A percentile compares a stretch with the other conserved stretches of the same genome.
Conservation (phyloP, 2,797 vertebrate species). For the Pangasius macronema region DNA sequence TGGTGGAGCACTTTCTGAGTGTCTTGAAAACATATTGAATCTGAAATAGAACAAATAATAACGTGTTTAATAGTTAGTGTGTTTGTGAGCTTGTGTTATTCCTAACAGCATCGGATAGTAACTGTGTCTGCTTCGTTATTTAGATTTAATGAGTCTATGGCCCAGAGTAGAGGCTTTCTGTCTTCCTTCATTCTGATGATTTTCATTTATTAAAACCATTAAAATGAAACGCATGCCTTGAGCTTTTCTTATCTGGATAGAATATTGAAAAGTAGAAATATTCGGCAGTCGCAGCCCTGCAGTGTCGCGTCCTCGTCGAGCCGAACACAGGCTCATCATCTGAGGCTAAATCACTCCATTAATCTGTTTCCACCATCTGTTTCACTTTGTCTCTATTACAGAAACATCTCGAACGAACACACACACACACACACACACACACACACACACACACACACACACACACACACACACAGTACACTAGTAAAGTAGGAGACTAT, state of each 20-base stretch:
- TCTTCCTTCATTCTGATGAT: background rate
- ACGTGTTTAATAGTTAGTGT: background rate
- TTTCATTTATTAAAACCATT: background rate
- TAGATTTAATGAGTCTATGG: background rate
- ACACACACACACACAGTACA: background rate
- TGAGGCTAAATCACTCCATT: background rate
- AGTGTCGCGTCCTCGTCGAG: background rate
- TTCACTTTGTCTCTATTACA: constrained; percentile 30
- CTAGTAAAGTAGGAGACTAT: background rate
- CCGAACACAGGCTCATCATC: constrained; percentile 14
- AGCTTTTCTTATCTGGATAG: background rate
- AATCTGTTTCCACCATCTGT: constrained; percentile 25
- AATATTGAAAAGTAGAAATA: background rate
- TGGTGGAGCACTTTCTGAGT: background rate
- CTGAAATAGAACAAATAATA: background rate
- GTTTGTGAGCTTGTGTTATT: background rate
- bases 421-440: constrained; percentile 28
- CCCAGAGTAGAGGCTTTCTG: background rate
- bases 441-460: constrained; percentile 17
- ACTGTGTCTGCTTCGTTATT: background rate
- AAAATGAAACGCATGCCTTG: background rate
- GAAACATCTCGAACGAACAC: constrained; percentile 27
- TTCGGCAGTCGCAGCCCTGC: background rate
- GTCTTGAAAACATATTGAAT: background rate
- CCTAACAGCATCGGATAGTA: background rate